Evolutionary conservation across 2,113 vertebrate species (phyloP).

Genomic region (Sinocyclocheilus grahami): DNA sequence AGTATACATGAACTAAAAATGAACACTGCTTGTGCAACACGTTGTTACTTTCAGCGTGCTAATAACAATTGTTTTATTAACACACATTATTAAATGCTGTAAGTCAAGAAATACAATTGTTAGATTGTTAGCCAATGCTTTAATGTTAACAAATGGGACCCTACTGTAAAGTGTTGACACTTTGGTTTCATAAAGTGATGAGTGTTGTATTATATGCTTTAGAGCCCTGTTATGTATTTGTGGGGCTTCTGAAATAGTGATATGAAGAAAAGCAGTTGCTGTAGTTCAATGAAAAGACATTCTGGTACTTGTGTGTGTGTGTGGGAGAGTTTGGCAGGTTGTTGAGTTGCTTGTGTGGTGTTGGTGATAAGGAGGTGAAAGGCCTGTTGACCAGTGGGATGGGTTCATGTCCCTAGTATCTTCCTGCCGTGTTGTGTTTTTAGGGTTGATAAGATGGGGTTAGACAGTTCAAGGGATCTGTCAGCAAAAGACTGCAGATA

Average conservation of each 20-base stretch:
- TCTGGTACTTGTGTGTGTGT: slow-evolving; percentile 35
- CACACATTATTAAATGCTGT: background rate
- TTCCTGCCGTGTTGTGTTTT: slow-evolving; percentile 41
- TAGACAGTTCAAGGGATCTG: background rate
- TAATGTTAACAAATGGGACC: background rate
- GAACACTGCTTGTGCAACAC: background rate
- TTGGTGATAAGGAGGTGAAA: slow-evolving; percentile 54
- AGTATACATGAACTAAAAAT: background rate
- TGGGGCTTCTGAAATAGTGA: background rate
- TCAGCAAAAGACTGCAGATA: background rate
- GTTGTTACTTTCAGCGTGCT: background rate
- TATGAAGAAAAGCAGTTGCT: background rate
- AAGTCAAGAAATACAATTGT: background rate
- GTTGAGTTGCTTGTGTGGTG: slow-evolving; percentile 45
- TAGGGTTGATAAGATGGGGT: slow-evolving; percentile 47
- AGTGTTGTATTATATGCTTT: background rate
- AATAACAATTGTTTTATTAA: background rate
- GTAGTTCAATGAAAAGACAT: background rate
- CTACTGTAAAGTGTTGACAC: background rate
- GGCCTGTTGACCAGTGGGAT: slow-evolving; percentile 24
- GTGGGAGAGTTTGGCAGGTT: slow-evolving; percentile 35
- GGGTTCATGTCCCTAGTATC: slow-evolving; percentile 36
- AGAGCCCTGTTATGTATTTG: too few relatives aligned
- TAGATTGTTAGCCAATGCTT: background rate
- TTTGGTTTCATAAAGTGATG: background rate